A percentile compares a stretch with the other conserved stretches of the same genome.
Conservation (phyloP, 2,113 vertebrate species). For the Zootoca vivipara region DNA sequence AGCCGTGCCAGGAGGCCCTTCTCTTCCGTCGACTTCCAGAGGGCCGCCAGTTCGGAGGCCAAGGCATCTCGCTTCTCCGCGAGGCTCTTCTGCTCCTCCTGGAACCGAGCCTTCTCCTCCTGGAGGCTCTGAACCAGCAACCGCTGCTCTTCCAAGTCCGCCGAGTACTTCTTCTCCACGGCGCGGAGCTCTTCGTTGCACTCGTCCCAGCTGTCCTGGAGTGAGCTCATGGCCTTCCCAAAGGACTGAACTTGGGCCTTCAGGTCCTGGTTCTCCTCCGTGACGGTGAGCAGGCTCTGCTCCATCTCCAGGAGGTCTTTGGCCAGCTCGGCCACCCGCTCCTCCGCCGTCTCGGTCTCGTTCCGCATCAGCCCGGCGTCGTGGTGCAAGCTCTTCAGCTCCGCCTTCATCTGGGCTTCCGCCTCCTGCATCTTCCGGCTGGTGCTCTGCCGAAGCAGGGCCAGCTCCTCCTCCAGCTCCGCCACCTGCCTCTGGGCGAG, state of each 20-base stretch:
- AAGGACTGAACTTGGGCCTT: conserved; percentile 88
- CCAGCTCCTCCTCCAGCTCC: conserved; percentile 74
- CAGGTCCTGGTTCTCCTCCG: conserved; percentile 81
- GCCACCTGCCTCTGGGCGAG: conserved; percentile 70
- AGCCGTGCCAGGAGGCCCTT: conserved; percentile 48
- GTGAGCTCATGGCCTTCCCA: conserved; percentile 88
- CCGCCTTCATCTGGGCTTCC: conserved; percentile 78
- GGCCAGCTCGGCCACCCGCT: conserved; percentile 94
- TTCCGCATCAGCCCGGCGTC: conserved; percentile 92
- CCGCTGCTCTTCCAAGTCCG: conserved; percentile 60
- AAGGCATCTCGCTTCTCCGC: conserved; percentile 44
- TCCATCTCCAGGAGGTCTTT: conserved; percentile 89
- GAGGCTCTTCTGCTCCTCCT: conserved; percentile 46
- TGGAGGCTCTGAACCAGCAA: conserved; percentile 47
- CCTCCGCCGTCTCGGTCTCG: conserved; percentile 92
- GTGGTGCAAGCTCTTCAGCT: conserved; percentile 86
- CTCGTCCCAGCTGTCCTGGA: conserved; percentile 89
- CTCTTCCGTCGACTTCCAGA: conserved; percentile 50
- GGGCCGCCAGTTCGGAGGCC: conserved; percentile 57
- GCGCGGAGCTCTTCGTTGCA: conserved; percentile 74
- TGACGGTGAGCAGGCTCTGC: conserved; percentile 85
- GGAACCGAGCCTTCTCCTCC: conserved; percentile 59
- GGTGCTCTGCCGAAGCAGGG: conserved; percentile 64
- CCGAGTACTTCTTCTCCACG: conserved; percentile 65
- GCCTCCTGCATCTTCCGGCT: conserved; percentile 65